phyloP scores from a whole-genome alignment of 1,140 invertebrate genomes.

The Bombus balteatus region DNA sequence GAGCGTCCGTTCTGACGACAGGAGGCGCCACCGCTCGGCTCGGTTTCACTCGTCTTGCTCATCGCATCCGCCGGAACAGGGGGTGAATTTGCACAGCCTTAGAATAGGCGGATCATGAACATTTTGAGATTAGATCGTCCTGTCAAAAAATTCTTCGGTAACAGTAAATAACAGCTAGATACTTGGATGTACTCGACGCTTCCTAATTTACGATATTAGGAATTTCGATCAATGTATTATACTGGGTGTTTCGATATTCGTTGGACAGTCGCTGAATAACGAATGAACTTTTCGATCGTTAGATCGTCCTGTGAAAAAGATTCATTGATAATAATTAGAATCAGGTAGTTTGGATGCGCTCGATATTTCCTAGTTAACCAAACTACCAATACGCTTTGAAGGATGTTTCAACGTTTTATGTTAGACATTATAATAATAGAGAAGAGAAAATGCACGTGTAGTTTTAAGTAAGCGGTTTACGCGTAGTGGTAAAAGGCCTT shows the following conservation, averaged over 20 bases:
- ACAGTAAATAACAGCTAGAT: background rate
- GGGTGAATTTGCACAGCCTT: conserved; percentile 3
- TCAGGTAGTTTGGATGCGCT: too few species aligned
- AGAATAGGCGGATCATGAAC: conserved; percentile 6
- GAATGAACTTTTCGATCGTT: background rate
- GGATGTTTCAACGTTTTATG: too few species aligned
- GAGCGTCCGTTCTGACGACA: conserved; percentile 68
- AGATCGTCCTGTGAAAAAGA: too few species aligned
- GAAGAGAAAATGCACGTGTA: too few species aligned
- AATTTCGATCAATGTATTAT: too few species aligned
- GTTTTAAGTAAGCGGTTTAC: too few species aligned
- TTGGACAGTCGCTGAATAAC: background rate
- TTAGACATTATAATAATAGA: too few species aligned
- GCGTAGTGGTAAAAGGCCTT: too few species aligned
- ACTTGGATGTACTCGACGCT: background rate
- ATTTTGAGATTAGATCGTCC: background rate
- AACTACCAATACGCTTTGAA: too few species aligned
- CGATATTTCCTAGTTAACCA: too few species aligned
- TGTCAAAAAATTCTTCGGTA: background rate
- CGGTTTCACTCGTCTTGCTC: conserved; percentile 14
- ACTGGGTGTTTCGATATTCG: background rate
- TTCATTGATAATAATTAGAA: too few species aligned
- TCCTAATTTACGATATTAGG: background rate
- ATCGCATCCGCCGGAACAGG: conserved; percentile 3
- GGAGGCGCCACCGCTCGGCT: conserved; percentile 77